Evolutionary conservation across 1,140 invertebrate species (phyloP), one percentile per base, ranked within the genome.

Genomic region (Aleiodes sp.): DNA sequence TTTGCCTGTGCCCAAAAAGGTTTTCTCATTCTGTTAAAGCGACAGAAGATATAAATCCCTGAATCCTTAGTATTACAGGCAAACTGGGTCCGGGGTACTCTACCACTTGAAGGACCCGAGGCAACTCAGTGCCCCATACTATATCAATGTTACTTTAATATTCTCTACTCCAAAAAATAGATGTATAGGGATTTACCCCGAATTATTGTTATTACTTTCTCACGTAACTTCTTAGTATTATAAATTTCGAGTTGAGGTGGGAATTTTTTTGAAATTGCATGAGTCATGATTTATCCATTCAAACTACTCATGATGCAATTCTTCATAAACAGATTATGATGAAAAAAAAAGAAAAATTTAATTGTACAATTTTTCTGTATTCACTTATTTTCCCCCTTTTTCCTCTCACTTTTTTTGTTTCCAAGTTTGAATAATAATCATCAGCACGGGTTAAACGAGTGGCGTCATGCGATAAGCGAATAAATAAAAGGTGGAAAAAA

Each of bases 381-480:
- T n/a, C n/a, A 35, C 31, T 10, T 35, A 4, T 35, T 10, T 6
- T 35, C 31, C 10, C 31, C 31, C 4, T 43, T 43, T 43, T 43
- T 43, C n/a, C n/a, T 1, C 6, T 14, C n/a, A 12, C n/a, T 43
- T 26, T 56, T 26, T 43, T 28, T 64, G 1, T 28, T 29, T 37
- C 9, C 29, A 16, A 62, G 24, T 9, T 62, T 64, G 62, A 64
- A 64, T 64, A 35, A 63, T 63, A 41, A 64, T 62, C 4, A 62
- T 62, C 14, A 14, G 12, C 10, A 21, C 62, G 28, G 21, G 60
- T 37, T 62, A 24, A 64, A 46, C 35, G 62, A 21, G 39, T 64
- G 62, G 62, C 62, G 62, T 64, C 62, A 64, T 64, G 62, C 62
- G 35, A 64, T 64, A 41, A 46, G 19, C 21, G 62, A 64, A 64